Base-by-base conservation (phyloP, 1,140 invertebrate species). In the Cataglyphis hispanica region DNA sequence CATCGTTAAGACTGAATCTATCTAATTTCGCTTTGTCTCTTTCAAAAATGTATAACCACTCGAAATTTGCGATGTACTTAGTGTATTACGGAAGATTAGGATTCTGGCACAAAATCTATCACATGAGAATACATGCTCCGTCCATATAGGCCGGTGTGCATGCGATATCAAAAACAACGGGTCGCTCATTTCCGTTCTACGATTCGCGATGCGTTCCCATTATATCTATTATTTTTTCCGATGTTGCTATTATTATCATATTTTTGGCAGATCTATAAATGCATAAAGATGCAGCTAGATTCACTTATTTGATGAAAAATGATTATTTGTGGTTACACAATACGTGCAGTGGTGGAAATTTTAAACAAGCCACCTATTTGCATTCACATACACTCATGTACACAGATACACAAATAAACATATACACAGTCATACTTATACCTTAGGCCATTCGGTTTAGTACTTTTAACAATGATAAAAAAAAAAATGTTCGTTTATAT, bases 401-500 rank as follows among this genome's bases (percentile, higher is more conserved):
- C 31, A 46, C 46, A 56, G 6, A 80, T 64, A 84, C 50, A 63
- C 56, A 86, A 22, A 81, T 50, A 66, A 66, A 89, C 70, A 85
- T 83, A 69, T 37, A 86, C 34, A 75, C 75, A 76, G 63, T 64
- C 43, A 87, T 83, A 85, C 67, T 83, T 86, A 81, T 91, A 91
- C 90, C 84, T 90, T 92, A 92, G 86, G 88, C 85, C 89, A 91
- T 87, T 92, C 89, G 87, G 74, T 92, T 92, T 92, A 92, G 83
- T 92, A 92, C 90, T 91, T 92, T 91, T 92, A 92, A 92, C 86
- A 86, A 92, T 88, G 87, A 92, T 89, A 76, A 63, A 76, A 61
- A 60, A 75, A 60, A 90, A 91, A 92, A 93, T 93, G 92, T 93
- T 93, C 91, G 92, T 93, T 93, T 93, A 93, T 93, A 93, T 92